A percentile compares a stretch with the other conserved stretches of the same genome.
These are phyloP conservation scores for Syngnathoides biaculeatus DNA, from an alignment of 2,113 vertebrate species.

Conservation along the genomic window DNA sequence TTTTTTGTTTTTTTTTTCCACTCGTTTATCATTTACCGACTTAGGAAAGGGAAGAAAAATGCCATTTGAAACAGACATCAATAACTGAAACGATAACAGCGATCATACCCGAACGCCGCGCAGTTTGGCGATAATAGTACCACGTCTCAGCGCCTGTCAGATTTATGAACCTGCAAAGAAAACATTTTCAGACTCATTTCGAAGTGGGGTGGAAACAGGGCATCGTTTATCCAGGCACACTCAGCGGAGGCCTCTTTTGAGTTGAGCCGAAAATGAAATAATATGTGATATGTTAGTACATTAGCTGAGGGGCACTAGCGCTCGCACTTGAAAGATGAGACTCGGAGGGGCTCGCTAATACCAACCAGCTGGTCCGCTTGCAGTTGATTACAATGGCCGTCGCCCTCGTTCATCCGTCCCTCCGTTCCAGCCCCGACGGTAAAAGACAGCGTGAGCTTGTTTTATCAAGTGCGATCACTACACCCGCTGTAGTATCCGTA, in stretches of 20 bases:
- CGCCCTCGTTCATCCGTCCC: too few relatives aligned
- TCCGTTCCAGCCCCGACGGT: too few relatives aligned
- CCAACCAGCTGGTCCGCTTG: too few relatives aligned
- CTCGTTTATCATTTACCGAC: constrained; percentile 27
- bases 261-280: not conserved
- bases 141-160: constrained; percentile 12
- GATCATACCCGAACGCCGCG: constrained; percentile 6
- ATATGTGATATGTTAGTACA: too few relatives aligned
- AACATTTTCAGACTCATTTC: constrained; percentile 24
- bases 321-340: too few relatives aligned
- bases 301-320: too few relatives aligned
- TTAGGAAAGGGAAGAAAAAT: constrained; percentile 14
- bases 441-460: too few relatives aligned
- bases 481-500: too few relatives aligned
- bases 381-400: too few relatives aligned
- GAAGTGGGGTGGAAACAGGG: constrained; percentile 17
- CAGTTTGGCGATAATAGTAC: constrained; percentile 12
- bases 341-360: too few relatives aligned
- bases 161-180: constrained; percentile 37
- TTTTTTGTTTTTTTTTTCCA: too few relatives aligned
- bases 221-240: constrained; percentile 30
- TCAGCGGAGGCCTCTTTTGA: constrained; percentile 10
- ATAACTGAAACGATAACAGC: constrained; percentile 12
- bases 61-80: constrained; percentile 17
- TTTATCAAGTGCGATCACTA: too few relatives aligned